Base-by-base conservation (phyloP, 2,797 vertebrate genomes). In the Emydoidea blandingii region DNA sequence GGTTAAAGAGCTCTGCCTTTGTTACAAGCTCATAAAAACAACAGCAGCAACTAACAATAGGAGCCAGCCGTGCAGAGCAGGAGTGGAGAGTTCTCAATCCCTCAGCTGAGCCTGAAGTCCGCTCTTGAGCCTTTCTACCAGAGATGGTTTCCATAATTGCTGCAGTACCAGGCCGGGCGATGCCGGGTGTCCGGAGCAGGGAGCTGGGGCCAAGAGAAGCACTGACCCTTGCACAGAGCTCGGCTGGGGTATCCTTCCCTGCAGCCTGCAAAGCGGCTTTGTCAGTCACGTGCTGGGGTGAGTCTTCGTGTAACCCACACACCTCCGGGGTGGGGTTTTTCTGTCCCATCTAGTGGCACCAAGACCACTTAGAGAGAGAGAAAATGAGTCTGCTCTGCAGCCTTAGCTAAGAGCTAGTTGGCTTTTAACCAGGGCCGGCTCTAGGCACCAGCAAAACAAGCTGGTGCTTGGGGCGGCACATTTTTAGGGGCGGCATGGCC, bases 1-100 rank as follows among this genome's bases (percentile, higher is more conserved):
- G 86, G 89, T 88, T 91, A 47, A 79, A 78, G 93, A 93, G 41
- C 80, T 59, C 94, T 79, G 72, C 62, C 92, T 91, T 83, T 92
- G 92, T 87, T 86, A 79, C 47, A 16, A 76, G 91, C 84, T 91
- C 5, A 92, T 90, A 92, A 79, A 94, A 88, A 87, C 93, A 92
- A 86, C 88, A 94, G 92, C 91, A 81, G 56, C 85, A 50, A 84
- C 50, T 88, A 27, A 27, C n/a, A 85, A 74, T 72, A 57, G 95
- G 85, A 88, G 89, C 91, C 91, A 97, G 82, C 52, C 41, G 0
- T 19, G 37, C 49, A 10, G 83, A 27, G 88, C 65, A 85, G 88
- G 89, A 96, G 72, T 59, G 76, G 76, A 59, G 11, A 74, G 37
- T 85, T 80, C 54, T 76, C 44, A 31, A 12, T 72, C 79, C 1